Evolutionary conservation across 1,140 invertebrate genomes (phyloP), one percentile per base, ranked within the genome.

Genomic region (Bicyclus anynana): DNA sequence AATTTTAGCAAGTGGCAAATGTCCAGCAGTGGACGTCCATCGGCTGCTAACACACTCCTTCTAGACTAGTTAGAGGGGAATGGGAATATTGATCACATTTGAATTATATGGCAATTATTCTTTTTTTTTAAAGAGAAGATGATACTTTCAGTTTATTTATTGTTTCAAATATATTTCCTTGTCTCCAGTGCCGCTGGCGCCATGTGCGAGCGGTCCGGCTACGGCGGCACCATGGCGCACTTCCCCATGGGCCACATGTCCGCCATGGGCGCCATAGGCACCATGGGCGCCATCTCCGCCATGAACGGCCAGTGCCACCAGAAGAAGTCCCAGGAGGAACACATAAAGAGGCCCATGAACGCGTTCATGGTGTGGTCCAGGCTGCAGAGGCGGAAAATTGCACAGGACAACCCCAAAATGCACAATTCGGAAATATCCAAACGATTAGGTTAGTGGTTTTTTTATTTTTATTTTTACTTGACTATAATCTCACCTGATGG

Each of bases 371-470:
- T 96, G 0, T 97, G 96, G 96, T 96, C 95, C 0, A 83, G 95
- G 37, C 89, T 96, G 35, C 96, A 97, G 73, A 86, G 96, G 47
- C 90, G 95, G 54, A 97, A 98, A 88, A 99, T 99, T 69, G 97
- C 97, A 0, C 96, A 98, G 81, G 97, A 99, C 71, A 98, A 99
- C 88, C 98, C 98, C 0, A 99, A 99, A 90, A 98, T 99, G 97
- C 97, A 99, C 90, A 99, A 99, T 84, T 98, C 97, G 0, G 97
- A 99, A 86, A 99, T 99, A 60, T 97, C 95, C 16, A 99, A 99
- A 85, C 89, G 97, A 80, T 92, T 99, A 33, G 97, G 95, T 95
- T 63, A 93, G 93, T 87, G 38, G 1, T 18, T 6, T 33, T 20
- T 53, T n/a, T n/a, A n/a, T n/a, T n/a, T n/a, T n/a, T n/a, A n/a